Evolutionary conservation across 2,113 vertebrate genomes (phyloP), one percentile per base, ranked within the genome.

Genomic region (Platysteira castanea): DNA sequence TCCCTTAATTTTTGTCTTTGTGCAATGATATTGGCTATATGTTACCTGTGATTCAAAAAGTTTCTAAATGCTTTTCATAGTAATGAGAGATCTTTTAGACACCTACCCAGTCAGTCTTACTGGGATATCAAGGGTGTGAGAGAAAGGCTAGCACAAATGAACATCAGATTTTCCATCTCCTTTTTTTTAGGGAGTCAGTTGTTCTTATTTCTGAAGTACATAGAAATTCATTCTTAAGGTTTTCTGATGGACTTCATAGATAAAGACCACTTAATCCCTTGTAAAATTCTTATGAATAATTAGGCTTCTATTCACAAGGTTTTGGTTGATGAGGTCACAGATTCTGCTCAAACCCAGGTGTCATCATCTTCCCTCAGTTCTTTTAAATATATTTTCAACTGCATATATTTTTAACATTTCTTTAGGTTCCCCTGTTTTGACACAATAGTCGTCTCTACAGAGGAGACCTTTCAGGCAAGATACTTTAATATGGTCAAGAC

Each of bases 261-360:
- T 85, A 91, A 96, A 91, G 57, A 70, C 15, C 69, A 87, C 76
- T 77, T 87, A 93, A 96, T 83, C 60, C 31, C 13, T 91, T 90
- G 21, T 42, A 64, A 84, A 93, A 82, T 78, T 95, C 59, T 54
- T 91, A 83, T 52, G 31, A 96, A 89, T 97, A 78, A 75, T 44
- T 94, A 88, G 54, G 22, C 13, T 88, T 28, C 27, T 90, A 46
- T 68, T 91, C 23, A 47, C 56, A 56, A 59, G 27, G 12, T 13
- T 87, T 90, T 87, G 60, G 74, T 42, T 39, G 31, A 64, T 86
- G 88, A 77, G 23, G 11, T 95, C 77, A 63, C 46, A 83, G n/a
- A 60, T 90, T 91, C 78, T 75, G 20, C 19, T 83, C 12, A 94
- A 57, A 63, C 10, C 2, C 39, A 27, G 7, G 37, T 69, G 68